Conservation (phyloP, 2,888 invertebrate species). For the Sipha maydis region DNA sequence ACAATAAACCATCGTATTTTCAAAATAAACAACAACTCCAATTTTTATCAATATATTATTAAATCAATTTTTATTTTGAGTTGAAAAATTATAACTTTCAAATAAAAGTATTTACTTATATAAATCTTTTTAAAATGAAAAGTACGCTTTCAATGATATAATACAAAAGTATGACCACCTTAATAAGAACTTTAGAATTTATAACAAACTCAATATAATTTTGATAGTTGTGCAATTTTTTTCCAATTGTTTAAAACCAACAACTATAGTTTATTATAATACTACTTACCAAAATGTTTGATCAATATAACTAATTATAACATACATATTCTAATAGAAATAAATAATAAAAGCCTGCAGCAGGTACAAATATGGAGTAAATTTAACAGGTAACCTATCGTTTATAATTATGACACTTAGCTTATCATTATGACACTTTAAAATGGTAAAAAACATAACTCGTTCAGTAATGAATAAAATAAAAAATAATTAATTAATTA, state of each 20-base stretch:
- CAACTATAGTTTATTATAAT: not conserved
- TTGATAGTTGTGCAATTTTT: slow-evolving; percentile 24
- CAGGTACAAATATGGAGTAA: not conserved
- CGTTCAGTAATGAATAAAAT: not conserved
- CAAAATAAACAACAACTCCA: too few species aligned
- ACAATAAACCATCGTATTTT: too few species aligned
- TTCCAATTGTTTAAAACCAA: not conserved
- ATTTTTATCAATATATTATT: too few species aligned
- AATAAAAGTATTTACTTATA: too few species aligned
- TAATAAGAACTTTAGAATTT: slow-evolving; percentile 17
- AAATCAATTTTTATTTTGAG: too few species aligned
- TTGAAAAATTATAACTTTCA: too few species aligned
- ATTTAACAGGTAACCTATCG: not conserved
- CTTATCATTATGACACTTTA: not conserved
- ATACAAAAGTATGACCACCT: too few species aligned
- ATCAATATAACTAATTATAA: not conserved
- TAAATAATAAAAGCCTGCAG: not conserved
- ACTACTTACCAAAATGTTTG: not conserved
- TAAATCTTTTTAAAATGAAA: too few species aligned
- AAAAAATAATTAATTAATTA: slow-evolving; percentile 18
- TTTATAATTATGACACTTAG: not conserved
- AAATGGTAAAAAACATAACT: not conserved
- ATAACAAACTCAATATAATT: slow-evolving; percentile 22
- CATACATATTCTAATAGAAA: not conserved
- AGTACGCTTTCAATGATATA: too few species aligned